Base-by-base conservation (phyloP, 2,113 vertebrate genomes). In the Dicrurus megarhynchus region DNA sequence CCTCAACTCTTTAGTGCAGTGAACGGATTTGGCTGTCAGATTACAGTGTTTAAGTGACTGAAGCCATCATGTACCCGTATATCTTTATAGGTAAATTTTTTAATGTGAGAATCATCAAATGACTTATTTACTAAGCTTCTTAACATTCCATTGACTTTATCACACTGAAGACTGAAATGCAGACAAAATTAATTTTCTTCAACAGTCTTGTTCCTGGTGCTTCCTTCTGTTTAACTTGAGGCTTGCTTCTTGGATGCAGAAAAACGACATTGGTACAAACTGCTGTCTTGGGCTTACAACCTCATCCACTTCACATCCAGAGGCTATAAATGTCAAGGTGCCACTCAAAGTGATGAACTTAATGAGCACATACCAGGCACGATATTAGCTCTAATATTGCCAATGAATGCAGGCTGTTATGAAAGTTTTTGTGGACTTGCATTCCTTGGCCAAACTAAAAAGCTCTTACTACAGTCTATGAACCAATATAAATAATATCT, bases 271-370 rank as follows among this genome's bases (percentile, higher is more conserved):
- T 81, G 68, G 37, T 63, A 60, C 53, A 87, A 96, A 87, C 39
- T 80, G 20, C 69, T 77, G 39, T 37, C 5, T 79, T 57, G 63
- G 46, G 65, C 33, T 96, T 94, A 83, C 27, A 91, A 67, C 50
- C 26, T 86, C 81, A 85, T 77, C 73, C 79, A 90, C 78, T 47
- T 96, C 82, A 59, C 27, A 77, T 86, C 64, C 68, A 87, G 87
- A 94, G 64, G 46, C 57, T 91, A 89, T 37, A 91, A 96, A 97
- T 2, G 3, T 87, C 94, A 97, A 85, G 57, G 81, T 96, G 84
- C 50, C 85, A 75, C 68, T 94, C 92, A 97, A 81, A 92, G 55
- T 61, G 93, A 92, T 71, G 60, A 96, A 87, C 46, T 90, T 97
- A 97, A 92, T 89, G 85, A 96, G 65, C 53, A 65, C 60, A 84